These are phyloP conservation scores for Cavia aperea DNA, from an alignment of 2,113 vertebrate species.

Conservation along the genomic window DNA sequence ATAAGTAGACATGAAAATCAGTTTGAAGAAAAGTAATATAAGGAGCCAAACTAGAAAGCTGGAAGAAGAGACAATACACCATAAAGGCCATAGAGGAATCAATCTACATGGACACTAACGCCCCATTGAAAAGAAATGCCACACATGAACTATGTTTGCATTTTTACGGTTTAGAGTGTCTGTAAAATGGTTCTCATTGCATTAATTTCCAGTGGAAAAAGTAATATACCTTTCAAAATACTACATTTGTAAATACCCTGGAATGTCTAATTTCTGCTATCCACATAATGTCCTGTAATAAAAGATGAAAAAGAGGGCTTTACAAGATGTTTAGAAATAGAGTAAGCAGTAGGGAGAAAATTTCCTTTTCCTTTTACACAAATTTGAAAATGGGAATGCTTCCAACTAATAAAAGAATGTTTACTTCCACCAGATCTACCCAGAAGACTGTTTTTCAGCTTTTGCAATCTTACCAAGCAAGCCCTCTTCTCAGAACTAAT, in stretches of 20 bases:
- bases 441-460: slow-evolving; percentile 29
- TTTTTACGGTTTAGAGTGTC: slow-evolving; percentile 46
- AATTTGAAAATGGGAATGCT: slow-evolving; percentile 46
- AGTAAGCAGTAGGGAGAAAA: slow-evolving; percentile 68
- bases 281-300: slow-evolving; percentile 59
- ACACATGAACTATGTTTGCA: slow-evolving; percentile 51
- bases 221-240: slow-evolving; percentile 53
- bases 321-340: slow-evolving; percentile 68
- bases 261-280: slow-evolving; percentile 59
- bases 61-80: background rate
- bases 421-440: slow-evolving; percentile 53
- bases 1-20: background rate
- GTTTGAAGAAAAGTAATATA: background rate
- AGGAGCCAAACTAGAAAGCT: background rate
- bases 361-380: slow-evolving; percentile 74
- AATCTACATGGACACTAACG: background rate
- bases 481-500: background rate
- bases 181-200: slow-evolving; percentile 61
- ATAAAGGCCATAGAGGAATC: background rate
- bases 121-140: slow-evolving; percentile 44
- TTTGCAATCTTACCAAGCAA: background rate
- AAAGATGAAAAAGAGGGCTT: slow-evolving; percentile 69
- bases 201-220: slow-evolving; percentile 67
- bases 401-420: slow-evolving; percentile 68
- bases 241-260: slow-evolving; percentile 25